A percentile compares a stretch with the other conserved stretches of the same genome.
Conservation (phyloP, 2,113 vertebrate genomes). For the Prionailurus bengalensis region DNA sequence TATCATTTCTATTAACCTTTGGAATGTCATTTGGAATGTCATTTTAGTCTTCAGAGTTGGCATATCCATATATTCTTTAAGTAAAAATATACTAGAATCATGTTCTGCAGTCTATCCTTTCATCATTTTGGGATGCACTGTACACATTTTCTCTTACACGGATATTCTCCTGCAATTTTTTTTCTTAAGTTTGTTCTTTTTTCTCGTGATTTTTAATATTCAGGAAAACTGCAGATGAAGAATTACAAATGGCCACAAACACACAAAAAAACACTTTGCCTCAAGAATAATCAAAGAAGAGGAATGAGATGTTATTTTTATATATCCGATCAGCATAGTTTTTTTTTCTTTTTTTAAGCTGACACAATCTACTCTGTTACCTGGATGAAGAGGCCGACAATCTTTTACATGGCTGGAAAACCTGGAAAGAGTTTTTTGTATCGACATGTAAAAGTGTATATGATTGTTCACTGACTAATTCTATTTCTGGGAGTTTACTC, state of each 20-base stretch:
- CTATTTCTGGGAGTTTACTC: constrained; percentile 23
- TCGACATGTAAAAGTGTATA: constrained; percentile 49
- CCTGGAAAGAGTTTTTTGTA: background rate
- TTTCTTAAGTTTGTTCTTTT: constrained; percentile 18
- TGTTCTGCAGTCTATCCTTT: background rate
- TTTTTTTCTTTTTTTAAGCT: background rate
- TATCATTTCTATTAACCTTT: constrained; percentile 1
- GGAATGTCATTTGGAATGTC: background rate
- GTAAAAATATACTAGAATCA: background rate
- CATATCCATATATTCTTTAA: background rate
- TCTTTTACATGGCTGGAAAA: constrained; percentile 3
- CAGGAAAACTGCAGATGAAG: constrained; percentile 46
- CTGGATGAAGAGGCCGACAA: constrained; percentile 13
- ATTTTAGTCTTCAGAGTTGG: constrained; percentile 23
- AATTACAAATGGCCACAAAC: constrained; percentile 37
- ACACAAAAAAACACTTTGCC: background rate
- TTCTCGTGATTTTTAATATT: constrained; percentile 4
- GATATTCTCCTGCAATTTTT: background rate
- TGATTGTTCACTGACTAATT: constrained; percentile 8
- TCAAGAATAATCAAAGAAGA: constrained; percentile 35
- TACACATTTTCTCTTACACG: background rate
- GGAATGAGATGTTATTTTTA: background rate
- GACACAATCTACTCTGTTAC: constrained; percentile 8
- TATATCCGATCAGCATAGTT: constrained; percentile 8
- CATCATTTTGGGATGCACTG: background rate